Conservation (phyloP, 2,797 vertebrate genomes). For the Thamnophis elegans region DNA sequence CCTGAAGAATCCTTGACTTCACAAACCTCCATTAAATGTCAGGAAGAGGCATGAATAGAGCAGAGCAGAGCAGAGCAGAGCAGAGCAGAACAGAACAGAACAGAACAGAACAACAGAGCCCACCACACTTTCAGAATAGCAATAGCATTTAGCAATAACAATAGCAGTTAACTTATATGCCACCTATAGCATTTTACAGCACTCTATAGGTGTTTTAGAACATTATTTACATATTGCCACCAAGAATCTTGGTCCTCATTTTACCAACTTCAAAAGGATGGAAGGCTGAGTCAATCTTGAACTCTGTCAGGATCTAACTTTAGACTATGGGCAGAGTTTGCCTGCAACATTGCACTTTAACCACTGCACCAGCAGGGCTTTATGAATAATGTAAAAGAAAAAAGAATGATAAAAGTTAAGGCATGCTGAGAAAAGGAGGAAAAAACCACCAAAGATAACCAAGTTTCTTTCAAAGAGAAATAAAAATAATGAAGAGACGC, state of each 20-base stretch:
- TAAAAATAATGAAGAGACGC: not conserved
- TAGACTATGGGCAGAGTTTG: not conserved
- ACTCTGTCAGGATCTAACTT: not conserved
- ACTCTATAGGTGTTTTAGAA: not conserved
- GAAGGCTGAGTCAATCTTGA: not conserved
- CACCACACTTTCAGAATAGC: not conserved
- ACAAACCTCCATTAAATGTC: not conserved
- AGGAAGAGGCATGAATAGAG: not conserved
- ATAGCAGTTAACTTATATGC: not conserved
- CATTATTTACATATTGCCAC: not conserved
- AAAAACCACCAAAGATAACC: not conserved
- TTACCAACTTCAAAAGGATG: not conserved
- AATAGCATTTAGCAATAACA: not conserved
- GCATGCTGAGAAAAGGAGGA: not conserved
- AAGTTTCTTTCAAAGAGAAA: not conserved
- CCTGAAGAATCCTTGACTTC: not conserved
- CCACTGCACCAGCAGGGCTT: not conserved
- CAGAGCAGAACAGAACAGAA: too few relatives aligned
- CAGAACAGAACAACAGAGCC: rapidly evolving
- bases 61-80: rapidly evolving
- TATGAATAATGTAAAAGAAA: not conserved
- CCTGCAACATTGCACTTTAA: not conserved
- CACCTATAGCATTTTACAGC: not conserved
- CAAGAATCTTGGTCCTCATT: not conserved
- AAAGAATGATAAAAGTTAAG: not conserved